Conservation (phyloP, 35 echinoderm and acorn worm species). For the Ophioderma brevispina region DNA sequence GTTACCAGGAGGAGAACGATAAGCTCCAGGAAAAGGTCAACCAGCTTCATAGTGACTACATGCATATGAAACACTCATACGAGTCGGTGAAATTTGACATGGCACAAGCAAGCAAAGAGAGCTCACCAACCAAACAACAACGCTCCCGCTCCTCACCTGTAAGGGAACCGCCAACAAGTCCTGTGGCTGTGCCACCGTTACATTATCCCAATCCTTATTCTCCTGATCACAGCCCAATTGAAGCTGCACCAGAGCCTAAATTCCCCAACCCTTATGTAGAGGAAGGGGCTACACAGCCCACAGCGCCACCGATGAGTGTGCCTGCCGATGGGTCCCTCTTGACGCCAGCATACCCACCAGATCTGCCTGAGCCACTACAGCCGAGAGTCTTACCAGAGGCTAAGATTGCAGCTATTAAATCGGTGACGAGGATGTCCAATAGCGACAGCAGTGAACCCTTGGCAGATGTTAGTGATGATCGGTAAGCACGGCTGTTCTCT, state of each 20-base stretch:
- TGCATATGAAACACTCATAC: constrained; percentile 70
- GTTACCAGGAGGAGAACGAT: constrained; percentile 48
- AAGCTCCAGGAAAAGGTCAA: constrained; percentile 59
- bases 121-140: constrained; percentile 9
- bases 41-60: constrained; percentile 75
- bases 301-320: constrained; percentile 18
- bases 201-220: not conserved
- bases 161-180: not conserved
- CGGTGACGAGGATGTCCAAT: not conserved
- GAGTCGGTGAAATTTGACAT: constrained; percentile 78
- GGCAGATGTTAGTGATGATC: not conserved
- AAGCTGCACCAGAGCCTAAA: not conserved
- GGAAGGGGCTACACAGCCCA: not conserved
- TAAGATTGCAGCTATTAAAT: constrained; percentile 70
- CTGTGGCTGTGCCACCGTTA: not conserved
- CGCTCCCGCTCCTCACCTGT: not conserved
- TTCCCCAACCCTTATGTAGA: not conserved
- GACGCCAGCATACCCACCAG: constrained; percentile 42
- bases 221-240: not conserved
- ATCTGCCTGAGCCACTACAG: constrained; percentile 60
- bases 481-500: not conserved
- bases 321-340: not conserved
- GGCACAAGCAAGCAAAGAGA: not conserved
- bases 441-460: not conserved
- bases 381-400: constrained; percentile 50